Evolutionary conservation across 35 echinoderm and acorn worm genomes (phyloP), one percentile per base, ranked within the genome.

Genomic region (Ptychodera flava): DNA sequence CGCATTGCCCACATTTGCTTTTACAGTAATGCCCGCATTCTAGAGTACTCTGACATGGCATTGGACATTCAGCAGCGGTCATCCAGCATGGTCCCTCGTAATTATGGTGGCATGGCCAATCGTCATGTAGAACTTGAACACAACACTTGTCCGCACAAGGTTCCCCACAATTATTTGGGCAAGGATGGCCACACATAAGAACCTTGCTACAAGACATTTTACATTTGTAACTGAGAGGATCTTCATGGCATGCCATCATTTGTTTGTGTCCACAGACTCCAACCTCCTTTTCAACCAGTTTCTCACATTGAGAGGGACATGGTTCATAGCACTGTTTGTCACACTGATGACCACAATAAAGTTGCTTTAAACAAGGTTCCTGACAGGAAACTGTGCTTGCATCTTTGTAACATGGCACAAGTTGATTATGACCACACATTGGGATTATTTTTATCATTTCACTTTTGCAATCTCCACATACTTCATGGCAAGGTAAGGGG

Each of bases 131-230:
- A 27, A 77, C 35, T 29, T 30, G 64, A 32, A 38, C 85, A 35
- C 22, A 16, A 32, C 88, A 89, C 27, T 77, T 35, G 1, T 64
- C 86, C 14, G 36, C 31, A 79, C 90, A 91, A 6, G 77, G 77
- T 80, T 52, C 32, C 15, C 87, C 32, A 32, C 91, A 89, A 27
- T 33, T 81, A 36, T 85, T 82, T 22, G 31, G 30, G 79, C 91
- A 92, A n/a, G 1, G 38, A 38, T 92, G 91, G 38, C 91, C 81
- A 80, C 91, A 92, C 28, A 31, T 78, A 22, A 85, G 76, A 84
- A 15, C 30, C 77, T 16, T 84, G 76, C 36, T 22, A 88, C 76
- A 78, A 31, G 75, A 10, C 31, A 33, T 28, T 22, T 28, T 27
- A 33, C 90, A 92, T 77, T 77, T 35, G 36, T 79, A 76, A 2